Percentiles rank a stretch among this genome's conserved stretches.
phyloP scores from a whole-genome alignment of 2,113 vertebrate species.

The Lophius piscatorius region DNA sequence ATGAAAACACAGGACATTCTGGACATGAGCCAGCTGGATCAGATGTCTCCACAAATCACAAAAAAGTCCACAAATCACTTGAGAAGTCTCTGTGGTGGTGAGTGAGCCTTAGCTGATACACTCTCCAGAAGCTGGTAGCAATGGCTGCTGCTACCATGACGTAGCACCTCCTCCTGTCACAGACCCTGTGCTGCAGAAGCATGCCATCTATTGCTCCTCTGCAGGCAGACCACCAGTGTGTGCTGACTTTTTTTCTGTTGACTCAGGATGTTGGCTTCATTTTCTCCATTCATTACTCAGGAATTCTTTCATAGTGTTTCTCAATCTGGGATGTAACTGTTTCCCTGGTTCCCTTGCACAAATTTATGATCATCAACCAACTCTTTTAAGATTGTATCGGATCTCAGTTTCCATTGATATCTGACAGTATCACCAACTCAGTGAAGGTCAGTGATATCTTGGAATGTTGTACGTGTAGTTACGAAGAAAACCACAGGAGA shows the following conservation, averaged over 20 bases:
- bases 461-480: no score
- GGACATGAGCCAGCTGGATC: constrained; percentile 17
- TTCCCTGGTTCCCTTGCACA: background rate
- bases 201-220: constrained; percentile 3
- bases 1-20: constrained; percentile 1
- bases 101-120: constrained; percentile 8
- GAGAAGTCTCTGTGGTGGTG: constrained; percentile 6
- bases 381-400: background rate
- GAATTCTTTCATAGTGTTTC: no score
- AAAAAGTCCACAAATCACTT: constrained; percentile 20
- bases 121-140: constrained; percentile 12
- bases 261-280: background rate
- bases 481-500: no score
- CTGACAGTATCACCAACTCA: background rate
- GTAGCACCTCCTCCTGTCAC: constrained; percentile 22
- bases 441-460: background rate
- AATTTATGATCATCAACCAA: background rate
- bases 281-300: constrained; percentile 1
- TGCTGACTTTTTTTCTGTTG: constrained; percentile 17
- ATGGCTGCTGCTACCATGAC: constrained; percentile 30
- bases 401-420: background rate
- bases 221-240: constrained; percentile 8
- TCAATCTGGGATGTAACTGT: background rate
- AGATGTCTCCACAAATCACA: background rate
- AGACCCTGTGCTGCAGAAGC: constrained; percentile 8